Evolutionary conservation across 2,888 invertebrate species (phyloP), one percentile per base, ranked within the genome.

Genomic region (Sphaeridia pumilis): DNA sequence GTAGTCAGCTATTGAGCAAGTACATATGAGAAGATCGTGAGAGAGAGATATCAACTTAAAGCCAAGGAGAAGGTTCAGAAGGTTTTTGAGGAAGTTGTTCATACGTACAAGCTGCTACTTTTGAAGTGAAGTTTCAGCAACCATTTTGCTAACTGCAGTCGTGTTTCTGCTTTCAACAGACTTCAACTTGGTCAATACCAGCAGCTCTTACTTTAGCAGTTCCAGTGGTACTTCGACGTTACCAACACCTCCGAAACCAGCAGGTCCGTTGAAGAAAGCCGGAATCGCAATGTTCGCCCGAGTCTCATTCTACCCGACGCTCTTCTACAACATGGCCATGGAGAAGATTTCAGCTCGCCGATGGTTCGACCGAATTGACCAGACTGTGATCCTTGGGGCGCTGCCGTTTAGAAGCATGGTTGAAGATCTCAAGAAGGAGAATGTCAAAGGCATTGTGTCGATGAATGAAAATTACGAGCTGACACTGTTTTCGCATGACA

Each of bases 401-500:
- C 74, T 98, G 47, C 98, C 98, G n/a, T 93, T 97, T 71, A 82
- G 83, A 59, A 78, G 78, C 58, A 83, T 89, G 78, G 82, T 86
- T 0, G 77, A 80, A 71, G 79, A 34, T 31, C 49, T 64, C 2
- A 52, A 81, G 62, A 81, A 86, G 57, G 94, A 97, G 73, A 87
- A 90, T 69, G 82, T 98, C 17, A 84, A 83, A 70, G 95, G 85
- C 14, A 92, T 98, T 2, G 83, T 98, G 12, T 94, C 97, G 2
- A 88, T 98, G 87, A 97, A 95, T 70, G 95, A 98, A 74, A 84
- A 90, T 66, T 95, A 92, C 70, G 98, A 98, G 70, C 72, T 94
- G 38, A 80, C 81, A 67, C 73, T 82, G 56, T 83, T 94, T 69
- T 85, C 89, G 12, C 85, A 90, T 69, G 79, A 84, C 67, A 76